Conservation (phyloP, 37 sponge, comb jelly and placozoan genomes). For the Amphimedon queenslandica region DNA sequence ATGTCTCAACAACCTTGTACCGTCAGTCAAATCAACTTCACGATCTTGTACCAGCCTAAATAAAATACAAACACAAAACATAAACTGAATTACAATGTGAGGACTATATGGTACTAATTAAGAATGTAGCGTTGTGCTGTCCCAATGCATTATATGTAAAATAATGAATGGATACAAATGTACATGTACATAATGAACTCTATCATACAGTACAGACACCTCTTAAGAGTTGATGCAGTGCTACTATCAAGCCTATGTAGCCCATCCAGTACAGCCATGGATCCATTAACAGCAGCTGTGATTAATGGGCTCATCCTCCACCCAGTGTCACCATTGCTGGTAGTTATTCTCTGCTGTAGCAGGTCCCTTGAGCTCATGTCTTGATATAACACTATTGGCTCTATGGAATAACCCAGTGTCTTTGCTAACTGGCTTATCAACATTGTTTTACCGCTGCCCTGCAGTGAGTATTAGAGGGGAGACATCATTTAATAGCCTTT, state of each 20-base stretch:
- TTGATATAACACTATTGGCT: constrained; percentile 69
- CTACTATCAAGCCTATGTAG: constrained; percentile 74
- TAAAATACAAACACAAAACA: not conserved
- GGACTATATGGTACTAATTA: not conserved
- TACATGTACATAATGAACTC: no score
- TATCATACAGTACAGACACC: no score
- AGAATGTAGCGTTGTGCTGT: no score
- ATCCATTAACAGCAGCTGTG: constrained; percentile 64
- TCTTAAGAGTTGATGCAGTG: constrained; percentile 68
- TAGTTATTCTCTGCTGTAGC: constrained; percentile 76
- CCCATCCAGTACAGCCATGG: constrained; percentile 78
- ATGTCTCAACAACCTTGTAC: constrained; percentile 43
- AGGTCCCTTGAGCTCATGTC: constrained; percentile 95
- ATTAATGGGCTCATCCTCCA: constrained; percentile 80
- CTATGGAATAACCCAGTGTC: constrained; percentile 61
- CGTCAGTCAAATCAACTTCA: constrained; percentile 57
- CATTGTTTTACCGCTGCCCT: constrained; percentile 80
- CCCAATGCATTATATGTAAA: no score
- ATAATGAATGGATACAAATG: no score
- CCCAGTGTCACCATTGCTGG: constrained; percentile 74
- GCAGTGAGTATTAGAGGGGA: not conserved
- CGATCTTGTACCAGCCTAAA: constrained; percentile 69
- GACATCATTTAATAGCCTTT: not conserved
- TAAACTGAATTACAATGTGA: not conserved
- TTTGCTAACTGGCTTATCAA: constrained; percentile 63